Evolutionary conservation across 2,888 invertebrate species (phyloP), one percentile per base, ranked within the genome.

Genomic region (Epiblema foenella): DNA sequence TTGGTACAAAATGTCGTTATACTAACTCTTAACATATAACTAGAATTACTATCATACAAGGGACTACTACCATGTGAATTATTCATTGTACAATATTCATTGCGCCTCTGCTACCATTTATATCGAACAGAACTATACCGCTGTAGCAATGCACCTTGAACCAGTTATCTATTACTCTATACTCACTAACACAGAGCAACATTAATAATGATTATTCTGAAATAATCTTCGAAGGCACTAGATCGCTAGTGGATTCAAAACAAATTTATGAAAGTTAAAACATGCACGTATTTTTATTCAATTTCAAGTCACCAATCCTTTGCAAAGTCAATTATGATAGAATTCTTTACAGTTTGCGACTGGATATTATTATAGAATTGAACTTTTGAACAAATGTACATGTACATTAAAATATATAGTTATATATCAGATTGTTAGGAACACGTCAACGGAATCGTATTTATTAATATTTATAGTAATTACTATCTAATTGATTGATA

Each of bases 111-210:
- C 71, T 46, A 54, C 52, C 15, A 54, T 60, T 46, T 11, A 15
- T 46, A 29, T 20, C 18, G 11, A 54, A 20, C 58, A 46, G 2
- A 17, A 18, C 42, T 39, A 4, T 29, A 37, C 52, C 65, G 29
- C 11, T 52, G 70, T 59, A 57, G 73, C 72, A 59, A 65, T 60
- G 64, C 62, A 59, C 74, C 67, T 75, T 80, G 78, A 73, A 77
- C 69, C 73, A 78, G 77, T 68, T 77, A 79, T 79, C 82, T 83
- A 84, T 79, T 77, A 76, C 49, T 76, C 84, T 87, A 87, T 77
- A 75, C 82, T 90, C 89, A 90, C 91, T 90, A 91, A 90, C 89
- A 89, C 81, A 83, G 90, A 91, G 88, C 79, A 87, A 89, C 85
- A 83, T 81, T 77, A 69, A 75, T 75, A 77, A 74, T 76, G 75